Conservation (phyloP, 2,888 invertebrate genomes). For the Hoplodrina ambigua region DNA sequence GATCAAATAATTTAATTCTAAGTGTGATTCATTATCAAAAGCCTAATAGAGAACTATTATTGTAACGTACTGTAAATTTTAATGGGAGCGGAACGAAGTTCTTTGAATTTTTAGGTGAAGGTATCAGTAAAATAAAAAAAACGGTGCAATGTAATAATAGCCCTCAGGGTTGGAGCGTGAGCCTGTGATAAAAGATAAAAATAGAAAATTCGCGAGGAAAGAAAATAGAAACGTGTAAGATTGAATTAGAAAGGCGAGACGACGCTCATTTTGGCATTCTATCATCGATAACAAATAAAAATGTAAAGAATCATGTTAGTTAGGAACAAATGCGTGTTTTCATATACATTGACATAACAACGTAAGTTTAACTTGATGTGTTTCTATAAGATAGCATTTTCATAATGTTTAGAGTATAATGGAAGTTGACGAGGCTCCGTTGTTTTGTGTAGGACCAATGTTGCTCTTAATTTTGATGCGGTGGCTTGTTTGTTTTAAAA, state of each 20-base stretch:
- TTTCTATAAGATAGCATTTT: conserved; percentile 78
- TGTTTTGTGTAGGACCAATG: conserved; percentile 81
- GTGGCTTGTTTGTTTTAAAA: conserved; percentile 70
- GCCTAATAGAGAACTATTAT: conserved; percentile 71
- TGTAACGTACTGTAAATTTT: conserved; percentile 58
- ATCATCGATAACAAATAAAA: conserved; percentile 51
- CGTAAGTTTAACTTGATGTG: conserved; percentile 77
- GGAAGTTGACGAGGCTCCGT: conserved; percentile 54
- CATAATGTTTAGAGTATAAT: conserved; percentile 64
- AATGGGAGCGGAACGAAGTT: conserved; percentile 78
- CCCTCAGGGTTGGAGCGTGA: conserved; percentile 85
- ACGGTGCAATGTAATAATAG: conserved; percentile 84
- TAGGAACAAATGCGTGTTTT: conserved; percentile 81
- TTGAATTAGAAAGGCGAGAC: conserved; percentile 74
- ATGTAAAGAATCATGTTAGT: conserved; percentile 70
- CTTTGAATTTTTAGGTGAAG: conserved; percentile 72
- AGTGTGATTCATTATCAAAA: conserved; percentile 72
- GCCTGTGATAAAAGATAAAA: conserved; percentile 88
- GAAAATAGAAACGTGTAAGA: conserved; percentile 71
- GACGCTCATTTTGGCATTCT: conserved; percentile 76
- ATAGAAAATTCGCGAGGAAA: conserved; percentile 73
- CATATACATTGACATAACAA: conserved; percentile 76
- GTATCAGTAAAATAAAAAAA: conserved; percentile 73
- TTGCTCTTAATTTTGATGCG: conserved; percentile 68
- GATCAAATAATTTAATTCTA: conserved; percentile 58